Evolutionary conservation across 2,113 vertebrate species (phyloP), one percentile per base, ranked within the genome.

Genomic region (Cnemophilus loriae): DNA sequence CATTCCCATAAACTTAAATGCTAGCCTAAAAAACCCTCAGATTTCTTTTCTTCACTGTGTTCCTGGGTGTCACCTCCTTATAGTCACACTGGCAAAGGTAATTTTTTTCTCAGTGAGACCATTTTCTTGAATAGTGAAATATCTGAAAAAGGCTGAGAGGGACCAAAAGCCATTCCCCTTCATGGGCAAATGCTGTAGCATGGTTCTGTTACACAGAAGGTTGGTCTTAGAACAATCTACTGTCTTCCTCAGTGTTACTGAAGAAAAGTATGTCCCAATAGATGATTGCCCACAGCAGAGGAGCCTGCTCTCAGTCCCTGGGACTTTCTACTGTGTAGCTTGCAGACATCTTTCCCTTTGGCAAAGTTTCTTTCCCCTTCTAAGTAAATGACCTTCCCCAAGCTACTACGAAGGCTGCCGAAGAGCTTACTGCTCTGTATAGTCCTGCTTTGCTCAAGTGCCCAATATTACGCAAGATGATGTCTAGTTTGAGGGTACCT

Each of bases 61-160:
- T 91, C 21, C 41, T 57, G 44, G 22, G 65, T 22, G 80, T 82
- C 13, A 23, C 24, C 19, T 76, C 37, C 41, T 69, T 82, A 60
- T 6, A 65, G 61, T 44, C 32, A 53, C 26, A 35, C 11, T 3
- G 2, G 42, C 37, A 87, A 69, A 44, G 16, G 28, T 18, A 8
- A 16, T 7, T 61, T 83, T 89, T 87, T 90, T 64, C 28, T 18
- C 9, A n/a, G 8, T 63, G 4, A 69, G 24, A 53, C 10, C 39
- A 28, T 60, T 85, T 93, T 50, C 33, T 88, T 83, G 68, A 65
- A 55, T 83, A 92, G 18, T 46, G 8, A 77, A 88, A 44, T 56
- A 41, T 3, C 23, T 63, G 32, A 65, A 84, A 77, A 82, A 87
- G n/a, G 28, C 41, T 49, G 46, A 50, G 23, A 76, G 33, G 6